Evolutionary conservation across 1,140 invertebrate genomes (phyloP).

Genomic region (Agrilus planipennis): DNA sequence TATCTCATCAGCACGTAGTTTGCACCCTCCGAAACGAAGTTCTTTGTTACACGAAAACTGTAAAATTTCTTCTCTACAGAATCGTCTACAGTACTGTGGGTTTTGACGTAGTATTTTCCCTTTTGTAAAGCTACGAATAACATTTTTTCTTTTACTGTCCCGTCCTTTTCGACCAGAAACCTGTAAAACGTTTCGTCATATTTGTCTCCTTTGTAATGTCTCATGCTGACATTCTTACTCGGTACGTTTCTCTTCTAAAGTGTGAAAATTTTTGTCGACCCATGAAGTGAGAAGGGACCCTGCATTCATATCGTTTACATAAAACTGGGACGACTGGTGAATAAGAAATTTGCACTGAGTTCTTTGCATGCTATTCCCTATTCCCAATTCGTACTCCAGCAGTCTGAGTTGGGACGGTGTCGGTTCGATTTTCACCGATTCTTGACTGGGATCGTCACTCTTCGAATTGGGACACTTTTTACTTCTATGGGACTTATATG

Average conservation of each 20-base stretch:
- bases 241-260: slow-evolving; percentile 42
- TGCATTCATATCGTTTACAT: slow-evolving; percentile 36
- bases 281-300: slow-evolving; percentile 41
- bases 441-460: too few relatives aligned
- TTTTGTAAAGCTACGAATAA: slow-evolving; percentile 22
- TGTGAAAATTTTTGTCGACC: slow-evolving; percentile 41
- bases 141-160: slow-evolving; percentile 11
- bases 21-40: slow-evolving; percentile 45
- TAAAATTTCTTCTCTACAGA: slow-evolving; percentile 37
- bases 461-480: too few relatives aligned
- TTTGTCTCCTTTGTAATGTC: neutral
- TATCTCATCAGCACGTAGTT: slow-evolving; percentile 48
- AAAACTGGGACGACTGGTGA: slow-evolving; percentile 39
- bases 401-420: too few relatives aligned
- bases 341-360: slow-evolving; percentile 34
- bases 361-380: too few relatives aligned
- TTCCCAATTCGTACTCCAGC: too few relatives aligned
- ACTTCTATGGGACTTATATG: too few relatives aligned
- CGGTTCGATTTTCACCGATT: too few relatives aligned
- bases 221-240: slow-evolving; percentile 31
- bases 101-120: slow-evolving; percentile 21
- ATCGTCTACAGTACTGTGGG: slow-evolving; percentile 32
- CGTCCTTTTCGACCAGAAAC: too few relatives aligned
- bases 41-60: slow-evolving; percentile 31
- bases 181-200: neutral